A percentile compares a stretch with the other conserved stretches of the same genome.
Conservation (phyloP, 2,797 vertebrate species). For the Pelodytes ibericus region DNA sequence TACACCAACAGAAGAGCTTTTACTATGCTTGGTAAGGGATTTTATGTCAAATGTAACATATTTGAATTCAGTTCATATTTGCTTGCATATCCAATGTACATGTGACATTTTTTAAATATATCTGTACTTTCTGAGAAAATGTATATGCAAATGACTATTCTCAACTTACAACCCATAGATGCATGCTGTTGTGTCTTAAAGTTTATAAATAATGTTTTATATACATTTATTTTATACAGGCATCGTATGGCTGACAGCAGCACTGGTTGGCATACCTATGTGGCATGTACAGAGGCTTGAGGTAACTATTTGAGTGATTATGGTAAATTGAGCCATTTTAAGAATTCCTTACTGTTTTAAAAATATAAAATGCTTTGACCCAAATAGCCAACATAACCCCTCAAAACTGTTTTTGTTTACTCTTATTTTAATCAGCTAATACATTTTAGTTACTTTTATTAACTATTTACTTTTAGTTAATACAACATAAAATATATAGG, state of each 20-base stretch:
- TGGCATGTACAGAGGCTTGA: slow-evolving; percentile 73
- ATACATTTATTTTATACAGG: slow-evolving; percentile 59
- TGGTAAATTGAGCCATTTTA: not conserved
- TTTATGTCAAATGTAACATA: not conserved
- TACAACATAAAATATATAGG: no score
- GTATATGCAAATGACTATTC: not conserved
- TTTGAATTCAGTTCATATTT: not conserved
- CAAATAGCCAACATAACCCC: no score
- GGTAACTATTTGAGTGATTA: slow-evolving; percentile 61
- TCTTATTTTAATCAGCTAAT: no score
- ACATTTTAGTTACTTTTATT: no score
- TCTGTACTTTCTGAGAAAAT: not conserved
- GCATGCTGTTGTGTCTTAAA: not conserved
- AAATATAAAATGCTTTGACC: no score
- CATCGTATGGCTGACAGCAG: slow-evolving; percentile 73
- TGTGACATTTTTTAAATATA: not conserved
- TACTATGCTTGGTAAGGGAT: slow-evolving; percentile 70
- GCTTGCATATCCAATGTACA: not conserved
- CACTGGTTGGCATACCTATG: slow-evolving; percentile 71
- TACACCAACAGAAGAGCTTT: slow-evolving; percentile 75
- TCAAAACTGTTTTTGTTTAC: no score
- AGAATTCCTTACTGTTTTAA: no score
- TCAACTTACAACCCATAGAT: not conserved
- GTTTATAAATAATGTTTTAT: not conserved
- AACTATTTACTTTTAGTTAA: no score